Evolutionary conservation across 2,113 vertebrate genomes (phyloP).

Genomic region (Parus major): DNA sequence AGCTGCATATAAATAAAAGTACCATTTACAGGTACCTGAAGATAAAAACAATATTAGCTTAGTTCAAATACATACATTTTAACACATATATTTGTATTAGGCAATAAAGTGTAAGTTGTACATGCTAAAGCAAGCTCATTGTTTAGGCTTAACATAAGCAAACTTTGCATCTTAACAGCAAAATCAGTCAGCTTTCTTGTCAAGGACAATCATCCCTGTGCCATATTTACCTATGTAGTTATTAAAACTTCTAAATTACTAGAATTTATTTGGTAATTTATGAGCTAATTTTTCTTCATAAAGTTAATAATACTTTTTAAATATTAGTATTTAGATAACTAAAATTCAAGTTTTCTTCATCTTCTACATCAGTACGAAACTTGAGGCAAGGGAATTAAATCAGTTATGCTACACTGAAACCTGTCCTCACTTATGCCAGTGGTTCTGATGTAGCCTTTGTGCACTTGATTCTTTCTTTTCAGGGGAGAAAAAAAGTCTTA

Average conservation of each 20-base stretch:
- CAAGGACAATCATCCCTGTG: background rate
- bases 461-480: background rate
- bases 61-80: background rate
- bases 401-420: background rate
- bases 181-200: background rate
- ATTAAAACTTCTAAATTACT: background rate
- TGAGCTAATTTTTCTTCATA: background rate
- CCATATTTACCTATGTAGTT: background rate
- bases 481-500: background rate
- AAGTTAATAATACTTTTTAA: background rate
- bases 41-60: background rate
- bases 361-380: background rate
- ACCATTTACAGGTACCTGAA: background rate
- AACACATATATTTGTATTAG: background rate
- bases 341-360: background rate
- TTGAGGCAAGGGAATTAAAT: background rate
- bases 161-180: background rate
- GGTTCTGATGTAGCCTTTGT: background rate
- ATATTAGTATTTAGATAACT: background rate
- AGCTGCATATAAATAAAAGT: background rate
- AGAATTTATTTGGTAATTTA: background rate
- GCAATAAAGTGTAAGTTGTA: background rate
- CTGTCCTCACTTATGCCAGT: background rate
- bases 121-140: background rate
- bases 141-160: background rate